Evolutionary conservation across 2,113 vertebrate species (phyloP), one percentile per base, ranked within the genome.

Genomic region (Rhinichthys klamathensis): DNA sequence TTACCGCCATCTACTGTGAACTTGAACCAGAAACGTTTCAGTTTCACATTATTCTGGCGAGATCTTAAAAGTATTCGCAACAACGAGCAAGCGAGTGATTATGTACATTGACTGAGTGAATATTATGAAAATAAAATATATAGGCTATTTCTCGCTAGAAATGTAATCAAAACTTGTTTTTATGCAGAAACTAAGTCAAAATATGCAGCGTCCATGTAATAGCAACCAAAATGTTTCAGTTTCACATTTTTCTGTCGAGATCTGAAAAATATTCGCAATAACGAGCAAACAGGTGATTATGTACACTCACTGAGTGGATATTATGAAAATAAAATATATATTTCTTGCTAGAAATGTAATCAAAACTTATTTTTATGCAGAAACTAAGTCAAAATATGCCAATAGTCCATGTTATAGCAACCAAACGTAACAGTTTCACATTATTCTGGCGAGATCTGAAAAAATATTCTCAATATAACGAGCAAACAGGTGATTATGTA

Each of bases 111-210:
- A 69, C 12, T 8, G 65, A 69, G 65, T 69, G 65, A 69, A 32
- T 69, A 69, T 69, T 69, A 18, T 69, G 25, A 69, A 69, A 32
- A 69, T 69, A 69, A 18, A 69, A 32, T 69, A 69, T n/a, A 60
- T 60, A n/a, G n/a, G n/a, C n/a, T n/a, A n/a, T 60, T 60, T n/a
- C 21, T 10, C 21, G 56, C 56, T 60, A 60, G 21, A 60, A 69
- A 69, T 69, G 30, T 35, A 69, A 69, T 69, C 30, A 69, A 69
- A 30, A n/a, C 4, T 35, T 69, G 35, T 32, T 69, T 69, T 69
- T 21, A 35, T 69, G 30, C 30, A 69, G 27, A 69, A 35, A 69
- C 65, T 69, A 69, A 21, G 30, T 69, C 30, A 69, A 69, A 35
- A 69, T 69, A 69, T 30, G 30, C 30, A 30, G 30, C 30, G 2